A percentile compares a stretch with the other conserved stretches of the same genome.
phyloP scores from a whole-genome alignment of 2,113 vertebrate species.

The Crotalus viridis region DNA sequence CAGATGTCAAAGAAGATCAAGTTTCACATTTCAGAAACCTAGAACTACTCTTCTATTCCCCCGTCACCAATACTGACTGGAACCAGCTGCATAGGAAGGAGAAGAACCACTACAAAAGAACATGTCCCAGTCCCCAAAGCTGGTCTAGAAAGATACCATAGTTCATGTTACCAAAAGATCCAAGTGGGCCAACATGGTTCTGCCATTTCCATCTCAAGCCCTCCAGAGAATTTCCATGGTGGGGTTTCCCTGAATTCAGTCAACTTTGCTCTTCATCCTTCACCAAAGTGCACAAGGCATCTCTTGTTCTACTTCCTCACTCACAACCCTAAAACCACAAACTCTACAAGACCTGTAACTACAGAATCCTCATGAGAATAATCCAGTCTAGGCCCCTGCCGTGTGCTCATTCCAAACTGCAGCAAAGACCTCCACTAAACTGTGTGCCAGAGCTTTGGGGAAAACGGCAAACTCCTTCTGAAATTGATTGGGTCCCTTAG shows the following conservation, averaged over 20 bases:
- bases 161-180: not conserved
- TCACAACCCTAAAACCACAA: not conserved
- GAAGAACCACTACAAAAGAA: not conserved
- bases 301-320: not conserved
- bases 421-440: not conserved
- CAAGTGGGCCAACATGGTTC: not conserved
- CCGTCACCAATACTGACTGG: not conserved
- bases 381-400: not conserved
- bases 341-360: not conserved
- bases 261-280: not conserved
- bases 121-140: not conserved
- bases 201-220: not conserved
- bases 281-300: not conserved
- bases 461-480: not conserved
- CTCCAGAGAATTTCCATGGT: not conserved
- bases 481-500: not conserved
- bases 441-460: not conserved
- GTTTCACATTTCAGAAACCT: not conserved
- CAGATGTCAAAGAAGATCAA: not conserved
- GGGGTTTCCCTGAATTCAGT: not conserved
- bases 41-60: not conserved
- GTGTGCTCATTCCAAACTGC: not conserved
- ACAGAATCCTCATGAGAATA: not conserved
- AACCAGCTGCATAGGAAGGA: not conserved
- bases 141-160: not conserved